phyloP scores from a whole-genome alignment of 1,140 invertebrate genomes.

The Pemphigus obesinymphae region DNA sequence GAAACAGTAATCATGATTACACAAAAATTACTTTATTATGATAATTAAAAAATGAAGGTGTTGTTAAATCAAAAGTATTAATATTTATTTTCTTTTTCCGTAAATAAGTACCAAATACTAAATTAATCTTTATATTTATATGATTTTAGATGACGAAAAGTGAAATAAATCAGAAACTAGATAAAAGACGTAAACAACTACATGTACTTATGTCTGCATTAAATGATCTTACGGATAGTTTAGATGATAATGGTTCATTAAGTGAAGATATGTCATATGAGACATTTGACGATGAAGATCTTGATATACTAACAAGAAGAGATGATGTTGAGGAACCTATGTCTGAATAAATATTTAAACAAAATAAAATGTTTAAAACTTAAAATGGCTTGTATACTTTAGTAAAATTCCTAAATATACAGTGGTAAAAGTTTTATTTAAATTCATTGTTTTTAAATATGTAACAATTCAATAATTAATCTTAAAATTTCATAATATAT shows the following conservation, averaged over 20 bases:
- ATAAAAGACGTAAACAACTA: conserved; percentile 80
- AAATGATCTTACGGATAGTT: conserved; percentile 67
- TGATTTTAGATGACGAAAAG: conserved; percentile 61
- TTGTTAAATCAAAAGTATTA: no score
- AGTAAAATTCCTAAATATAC: no score
- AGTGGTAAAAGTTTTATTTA: no score
- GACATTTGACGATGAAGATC: conserved; percentile 51
- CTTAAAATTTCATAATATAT: no score
- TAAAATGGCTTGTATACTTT: not conserved
- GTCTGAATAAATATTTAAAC: conserved; percentile 12
- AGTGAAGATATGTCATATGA: conserved; percentile 60
- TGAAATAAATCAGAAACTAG: conserved; percentile 69
- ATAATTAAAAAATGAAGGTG: no score
- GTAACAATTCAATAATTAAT: no score
- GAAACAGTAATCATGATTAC: no score
- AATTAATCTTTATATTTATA: not conserved
- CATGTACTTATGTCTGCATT: conserved; percentile 78
- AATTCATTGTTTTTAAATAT: no score
- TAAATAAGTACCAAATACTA: no score
- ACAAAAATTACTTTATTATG: no score
- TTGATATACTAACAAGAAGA: conserved; percentile 43
- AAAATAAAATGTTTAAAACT: not conserved
- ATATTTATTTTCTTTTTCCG: no score
- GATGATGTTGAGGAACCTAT: conserved; percentile 20
- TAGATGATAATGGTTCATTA: conserved; percentile 62